phyloP scores from a whole-genome alignment of 2,797 vertebrate species.

The Melanotaenia nigrans region DNA sequence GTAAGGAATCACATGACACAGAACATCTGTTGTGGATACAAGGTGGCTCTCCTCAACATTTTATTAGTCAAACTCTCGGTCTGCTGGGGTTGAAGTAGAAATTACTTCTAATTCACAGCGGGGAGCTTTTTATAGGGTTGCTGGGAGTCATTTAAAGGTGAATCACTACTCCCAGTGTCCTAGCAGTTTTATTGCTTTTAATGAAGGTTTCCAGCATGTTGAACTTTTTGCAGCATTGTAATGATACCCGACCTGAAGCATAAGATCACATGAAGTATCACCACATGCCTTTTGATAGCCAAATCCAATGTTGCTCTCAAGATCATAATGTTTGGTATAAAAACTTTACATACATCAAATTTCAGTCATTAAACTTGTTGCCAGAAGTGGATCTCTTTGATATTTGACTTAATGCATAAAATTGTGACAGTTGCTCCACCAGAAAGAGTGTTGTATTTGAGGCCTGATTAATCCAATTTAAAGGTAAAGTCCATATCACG shows the following conservation, averaged over 20 bases:
- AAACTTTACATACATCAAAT: background rate
- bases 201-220: background rate
- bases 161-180: constrained; percentile 23
- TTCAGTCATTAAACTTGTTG: too few relatives aligned
- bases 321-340: background rate
- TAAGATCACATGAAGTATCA: background rate
- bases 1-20: constrained; percentile 48
- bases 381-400: background rate
- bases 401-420: background rate
- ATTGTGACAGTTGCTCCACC: background rate
- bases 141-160: constrained; percentile 42
- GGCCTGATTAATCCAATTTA: too few relatives aligned
- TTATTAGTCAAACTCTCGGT: constrained; percentile 53
- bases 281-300: background rate
- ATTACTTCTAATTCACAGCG: constrained; percentile 41
- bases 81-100: constrained; percentile 39
- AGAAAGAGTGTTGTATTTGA: too few relatives aligned
- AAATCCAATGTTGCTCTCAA: background rate
- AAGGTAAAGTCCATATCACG: background rate
- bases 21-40: constrained; percentile 68
- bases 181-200: constrained; percentile 16
- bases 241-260: background rate
- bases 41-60: constrained; percentile 45
- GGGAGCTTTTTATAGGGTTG: constrained; percentile 56
- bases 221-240: background rate